phyloP scores from a whole-genome alignment of 2,888 invertebrate genomes.

The Osmoderma eremita region DNA sequence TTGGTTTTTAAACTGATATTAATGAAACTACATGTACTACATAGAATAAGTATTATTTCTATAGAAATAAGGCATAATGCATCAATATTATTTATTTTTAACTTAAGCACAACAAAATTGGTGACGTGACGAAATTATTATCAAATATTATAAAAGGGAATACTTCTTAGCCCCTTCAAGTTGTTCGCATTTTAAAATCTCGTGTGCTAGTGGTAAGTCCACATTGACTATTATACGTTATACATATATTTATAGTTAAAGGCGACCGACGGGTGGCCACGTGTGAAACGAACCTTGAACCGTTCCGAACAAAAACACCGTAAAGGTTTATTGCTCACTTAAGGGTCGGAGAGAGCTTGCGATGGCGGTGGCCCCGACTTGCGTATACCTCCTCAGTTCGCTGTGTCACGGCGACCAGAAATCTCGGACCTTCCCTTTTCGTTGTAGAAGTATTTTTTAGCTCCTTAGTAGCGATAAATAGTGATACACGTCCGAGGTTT shows the following conservation, averaged over 20 bases:
- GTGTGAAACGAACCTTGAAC: slow-evolving; percentile 53
- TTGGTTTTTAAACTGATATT: slow-evolving; percentile 31
- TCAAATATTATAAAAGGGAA: too few species aligned
- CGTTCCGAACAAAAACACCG: slow-evolving; percentile 52
- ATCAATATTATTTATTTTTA: too few species aligned
- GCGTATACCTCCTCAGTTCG: slow-evolving; percentile 29
- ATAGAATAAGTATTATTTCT: too few species aligned
- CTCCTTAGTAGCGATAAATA: slow-evolving; percentile 30
- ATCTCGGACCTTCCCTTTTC: background rate
- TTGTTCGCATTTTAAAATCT: background rate
- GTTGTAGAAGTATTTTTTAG: slow-evolving; percentile 17
- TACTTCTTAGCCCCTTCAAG: too few species aligned
- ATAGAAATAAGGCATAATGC: slow-evolving; percentile 49
- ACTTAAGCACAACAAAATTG: too few species aligned
- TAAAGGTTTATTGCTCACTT: slow-evolving; percentile 54
- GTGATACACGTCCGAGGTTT: slow-evolving; percentile 31
- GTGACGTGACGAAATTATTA: too few species aligned
- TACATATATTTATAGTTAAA: background rate
- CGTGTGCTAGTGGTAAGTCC: background rate
- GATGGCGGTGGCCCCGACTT: slow-evolving; percentile 40
- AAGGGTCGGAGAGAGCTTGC: slow-evolving; percentile 45
- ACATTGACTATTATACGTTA: background rate
- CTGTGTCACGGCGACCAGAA: slow-evolving; percentile 10
- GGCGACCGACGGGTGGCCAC: slow-evolving; percentile 44
- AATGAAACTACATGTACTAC: slow-evolving; percentile 48